Conservation (phyloP, 2,888 invertebrate genomes). For the Gastracanthus pulcherrimus region DNA sequence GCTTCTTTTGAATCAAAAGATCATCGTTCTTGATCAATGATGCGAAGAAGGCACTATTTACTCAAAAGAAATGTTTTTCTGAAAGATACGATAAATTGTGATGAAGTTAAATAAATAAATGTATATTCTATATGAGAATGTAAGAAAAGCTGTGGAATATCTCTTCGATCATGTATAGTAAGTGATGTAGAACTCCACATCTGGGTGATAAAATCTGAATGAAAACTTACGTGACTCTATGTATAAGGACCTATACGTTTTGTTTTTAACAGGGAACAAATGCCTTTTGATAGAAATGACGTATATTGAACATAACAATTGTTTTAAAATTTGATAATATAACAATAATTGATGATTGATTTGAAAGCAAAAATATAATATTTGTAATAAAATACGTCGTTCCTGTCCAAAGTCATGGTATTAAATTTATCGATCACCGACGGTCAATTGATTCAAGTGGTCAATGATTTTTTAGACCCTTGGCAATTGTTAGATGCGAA, state of each 20-base stretch:
- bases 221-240: background rate
- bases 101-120: background rate
- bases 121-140: background rate
- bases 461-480: background rate
- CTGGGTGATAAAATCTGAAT: background rate
- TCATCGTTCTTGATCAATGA: background rate
- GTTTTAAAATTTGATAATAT: too few species aligned
- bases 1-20: background rate
- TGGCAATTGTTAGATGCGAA: background rate
- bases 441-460: conserved; percentile 17
- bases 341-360: too few species aligned
- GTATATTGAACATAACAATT: background rate
- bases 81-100: background rate
- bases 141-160: background rate
- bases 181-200: too few species aligned
- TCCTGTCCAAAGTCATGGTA: conserved; percentile 14
- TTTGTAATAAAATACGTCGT: conserved; percentile 7
- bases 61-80: conserved; percentile 4
- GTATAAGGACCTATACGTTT: conserved; percentile 28
- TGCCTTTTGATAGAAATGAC: conserved; percentile 2
- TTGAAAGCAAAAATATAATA: too few species aligned
- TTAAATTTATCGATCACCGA: background rate
- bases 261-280: conserved; percentile 37
- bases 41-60: too few species aligned
- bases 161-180: too few species aligned